phyloP scores from a whole-genome alignment of 2,797 vertebrate species.

The Sebastes alutus region DNA sequence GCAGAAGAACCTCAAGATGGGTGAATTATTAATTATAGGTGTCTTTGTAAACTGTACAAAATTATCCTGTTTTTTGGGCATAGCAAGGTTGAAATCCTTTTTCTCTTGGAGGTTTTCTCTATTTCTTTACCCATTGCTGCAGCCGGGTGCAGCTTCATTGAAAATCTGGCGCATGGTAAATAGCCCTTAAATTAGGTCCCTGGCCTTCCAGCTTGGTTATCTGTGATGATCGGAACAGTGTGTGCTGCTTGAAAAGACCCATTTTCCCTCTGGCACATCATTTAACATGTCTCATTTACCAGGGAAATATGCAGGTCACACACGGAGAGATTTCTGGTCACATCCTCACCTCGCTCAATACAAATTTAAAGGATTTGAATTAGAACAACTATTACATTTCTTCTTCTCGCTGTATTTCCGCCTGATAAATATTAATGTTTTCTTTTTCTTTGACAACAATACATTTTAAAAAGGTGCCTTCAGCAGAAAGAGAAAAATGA shows the following conservation, averaged over 20 bases:
- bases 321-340: constrained; percentile 69
- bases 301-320: constrained; percentile 79
- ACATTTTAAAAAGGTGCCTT: constrained; percentile 66
- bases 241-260: constrained; percentile 77
- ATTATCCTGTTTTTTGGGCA: constrained; percentile 29
- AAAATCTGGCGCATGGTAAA: constrained; percentile 75
- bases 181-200: constrained; percentile 78
- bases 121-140: constrained; percentile 33
- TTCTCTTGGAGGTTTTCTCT: constrained; percentile 33
- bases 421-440: constrained; percentile 77
- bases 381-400: constrained; percentile 69
- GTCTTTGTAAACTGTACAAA: constrained; percentile 30
- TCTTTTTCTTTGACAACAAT: constrained; percentile 65
- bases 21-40: constrained; percentile 59
- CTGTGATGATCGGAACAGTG: constrained; percentile 78
- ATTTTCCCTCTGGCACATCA: constrained; percentile 74
- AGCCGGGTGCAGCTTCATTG: constrained; percentile 49
- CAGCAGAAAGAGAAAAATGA: constrained; percentile 50
- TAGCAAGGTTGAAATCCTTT: constrained; percentile 13
- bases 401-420: constrained; percentile 50
- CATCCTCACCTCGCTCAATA: constrained; percentile 66
- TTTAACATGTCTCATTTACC: constrained; percentile 82
- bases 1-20: constrained; percentile 13
- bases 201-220: constrained; percentile 75
- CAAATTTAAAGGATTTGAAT: constrained; percentile 77